Evolutionary conservation across 2,888 invertebrate species (phyloP).

Genomic region (Drosophila siamana): DNA sequence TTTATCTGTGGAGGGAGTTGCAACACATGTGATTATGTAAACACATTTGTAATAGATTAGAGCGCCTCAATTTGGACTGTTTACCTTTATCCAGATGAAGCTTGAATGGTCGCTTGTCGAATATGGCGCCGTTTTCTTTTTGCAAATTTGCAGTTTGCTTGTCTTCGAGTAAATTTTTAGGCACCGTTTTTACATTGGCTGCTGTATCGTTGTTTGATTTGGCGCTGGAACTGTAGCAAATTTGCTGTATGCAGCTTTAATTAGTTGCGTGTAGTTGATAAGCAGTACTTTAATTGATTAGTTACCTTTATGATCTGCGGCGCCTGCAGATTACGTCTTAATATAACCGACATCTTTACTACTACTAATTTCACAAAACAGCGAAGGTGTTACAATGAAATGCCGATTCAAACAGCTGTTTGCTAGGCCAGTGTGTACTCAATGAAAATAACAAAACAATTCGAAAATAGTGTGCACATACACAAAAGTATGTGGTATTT

Average conservation of each 20-base stretch:
- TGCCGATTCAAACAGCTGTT: slow-evolving; percentile 37
- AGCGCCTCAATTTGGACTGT: slow-evolving; percentile 3
- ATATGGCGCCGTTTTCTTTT: slow-evolving; percentile 90
- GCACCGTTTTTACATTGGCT: slow-evolving; percentile 86
- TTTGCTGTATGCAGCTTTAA: slow-evolving; percentile 26
- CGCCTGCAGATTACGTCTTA: slow-evolving; percentile 40
- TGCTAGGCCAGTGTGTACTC: slow-evolving; percentile 32
- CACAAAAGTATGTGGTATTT: slow-evolving; percentile 17
- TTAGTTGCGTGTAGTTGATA: not conserved
- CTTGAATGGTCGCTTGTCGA: slow-evolving; percentile 96
- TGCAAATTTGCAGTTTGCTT: slow-evolving; percentile 89
- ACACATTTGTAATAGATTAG: slow-evolving; percentile 15
- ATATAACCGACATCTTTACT: slow-evolving; percentile 55
- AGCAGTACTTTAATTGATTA: not conserved
- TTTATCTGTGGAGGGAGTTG: slow-evolving; percentile 86
- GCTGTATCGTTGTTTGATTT: slow-evolving; percentile 26
- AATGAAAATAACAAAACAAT: not conserved
- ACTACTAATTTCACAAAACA: not conserved
- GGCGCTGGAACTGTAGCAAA: slow-evolving; percentile 51
- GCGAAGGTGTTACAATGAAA: slow-evolving; percentile 1
- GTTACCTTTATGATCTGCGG: slow-evolving; percentile 56
- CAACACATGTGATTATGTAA: slow-evolving; percentile 62
- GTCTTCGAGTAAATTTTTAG: slow-evolving; percentile 88
- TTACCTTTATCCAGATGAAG: slow-evolving; percentile 89
- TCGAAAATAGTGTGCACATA: slow-evolving; percentile 7